Conservation (phyloP, 2,888 invertebrate species). For the Coleophora deauratella region DNA sequence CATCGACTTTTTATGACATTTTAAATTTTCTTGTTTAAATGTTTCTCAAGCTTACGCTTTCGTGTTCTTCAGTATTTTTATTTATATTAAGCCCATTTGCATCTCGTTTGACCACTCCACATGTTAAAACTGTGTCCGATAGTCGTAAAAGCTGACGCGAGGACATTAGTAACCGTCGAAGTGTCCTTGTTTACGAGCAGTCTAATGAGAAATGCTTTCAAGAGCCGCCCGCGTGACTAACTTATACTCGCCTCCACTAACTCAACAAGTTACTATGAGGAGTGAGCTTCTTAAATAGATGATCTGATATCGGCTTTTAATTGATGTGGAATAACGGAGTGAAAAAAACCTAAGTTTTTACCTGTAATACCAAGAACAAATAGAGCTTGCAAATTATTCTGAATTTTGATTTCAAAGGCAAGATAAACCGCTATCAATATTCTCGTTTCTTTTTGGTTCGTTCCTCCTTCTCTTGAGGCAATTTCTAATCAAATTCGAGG, state of each 20-base stretch:
- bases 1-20: conserved; percentile 3
- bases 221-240: conserved; percentile 49
- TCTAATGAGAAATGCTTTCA: conserved; percentile 59
- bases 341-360: too few species aligned
- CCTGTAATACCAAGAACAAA: too few species aligned
- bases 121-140: conserved; percentile 44
- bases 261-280: conserved; percentile 14
- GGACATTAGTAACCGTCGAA: conserved; percentile 59
- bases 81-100: conserved; percentile 38
- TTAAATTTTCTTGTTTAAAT: conserved; percentile 21
- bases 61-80: conserved; percentile 23
- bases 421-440: too few species aligned
- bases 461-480: too few species aligned
- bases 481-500: too few species aligned
- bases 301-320: too few species aligned
- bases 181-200: conserved; percentile 58
- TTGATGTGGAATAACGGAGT: too few species aligned
- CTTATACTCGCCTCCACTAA: conserved; percentile 34
- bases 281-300: too few species aligned
- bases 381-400: too few species aligned
- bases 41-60: conserved; percentile 32
- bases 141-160: conserved; percentile 54
- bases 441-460: too few species aligned
- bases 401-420: too few species aligned
- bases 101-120: conserved; percentile 29